Percentiles rank a stretch among this genome's conserved stretches.
Evolutionary conservation across 2,797 vertebrate genomes (phyloP).

Genomic region (Rhincodon typus): DNA sequence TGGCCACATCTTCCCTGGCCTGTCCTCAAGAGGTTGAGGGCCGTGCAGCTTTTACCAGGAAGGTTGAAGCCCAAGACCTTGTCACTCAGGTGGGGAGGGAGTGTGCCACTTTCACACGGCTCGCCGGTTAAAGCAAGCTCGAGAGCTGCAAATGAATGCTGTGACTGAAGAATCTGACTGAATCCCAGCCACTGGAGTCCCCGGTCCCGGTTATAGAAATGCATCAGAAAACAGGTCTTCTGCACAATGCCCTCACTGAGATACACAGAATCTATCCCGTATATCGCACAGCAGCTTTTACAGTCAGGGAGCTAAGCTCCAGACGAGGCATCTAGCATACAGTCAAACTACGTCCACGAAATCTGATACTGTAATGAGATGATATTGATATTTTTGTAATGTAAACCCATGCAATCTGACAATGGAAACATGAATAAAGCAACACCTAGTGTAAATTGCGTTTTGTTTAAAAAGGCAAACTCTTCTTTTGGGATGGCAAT

Average conservation of each 20-base stretch:
- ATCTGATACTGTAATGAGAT: not conserved
- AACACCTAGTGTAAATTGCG: not conserved
- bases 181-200: not conserved
- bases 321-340: no score
- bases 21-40: not conserved
- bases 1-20: no score
- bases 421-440: slow-evolving; percentile 4
- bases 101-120: no score
- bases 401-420: not conserved
- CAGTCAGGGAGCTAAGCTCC: not conserved
- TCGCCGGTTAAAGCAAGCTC: no score
- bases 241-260: not conserved
- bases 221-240: not conserved
- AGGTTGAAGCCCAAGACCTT: not conserved
- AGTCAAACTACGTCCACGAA: not conserved
- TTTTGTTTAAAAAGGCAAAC: not conserved
- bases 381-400: slow-evolving; percentile 11
- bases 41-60: not conserved
- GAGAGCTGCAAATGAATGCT: no score
- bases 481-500: not conserved
- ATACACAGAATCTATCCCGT: not conserved
- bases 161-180: no score
- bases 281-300: not conserved
- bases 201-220: not conserved
- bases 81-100: no score